Conservation (phyloP, 2,888 invertebrate species). For the Andrena haemorrhoa region DNA sequence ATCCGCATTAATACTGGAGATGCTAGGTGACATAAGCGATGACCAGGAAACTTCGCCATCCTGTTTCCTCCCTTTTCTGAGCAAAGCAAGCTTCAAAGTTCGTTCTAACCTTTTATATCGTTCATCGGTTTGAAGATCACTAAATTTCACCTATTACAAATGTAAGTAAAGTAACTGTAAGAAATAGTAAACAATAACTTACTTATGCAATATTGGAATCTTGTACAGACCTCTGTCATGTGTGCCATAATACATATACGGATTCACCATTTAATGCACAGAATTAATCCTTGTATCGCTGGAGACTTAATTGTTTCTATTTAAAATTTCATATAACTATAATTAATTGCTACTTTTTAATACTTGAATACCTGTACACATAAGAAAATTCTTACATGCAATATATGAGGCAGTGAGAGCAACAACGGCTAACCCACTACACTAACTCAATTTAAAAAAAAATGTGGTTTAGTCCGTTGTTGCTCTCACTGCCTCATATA, state of each 20-base stretch:
- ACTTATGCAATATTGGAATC: not conserved
- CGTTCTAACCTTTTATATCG: slow-evolving; percentile 74
- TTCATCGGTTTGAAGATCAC: slow-evolving; percentile 71
- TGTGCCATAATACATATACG: slow-evolving; percentile 16
- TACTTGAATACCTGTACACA: no score
- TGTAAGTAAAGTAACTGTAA: not conserved
- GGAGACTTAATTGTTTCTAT: no score
- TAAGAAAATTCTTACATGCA: no score
- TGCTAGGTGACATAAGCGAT: slow-evolving; percentile 62
- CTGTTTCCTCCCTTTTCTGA: slow-evolving; percentile 44
- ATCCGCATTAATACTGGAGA: slow-evolving; percentile 75
- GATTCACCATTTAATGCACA: no score
- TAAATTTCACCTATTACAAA: slow-evolving; percentile 71
- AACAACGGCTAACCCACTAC: no score
- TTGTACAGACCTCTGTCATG: slow-evolving; percentile 19
- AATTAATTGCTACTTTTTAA: no score
- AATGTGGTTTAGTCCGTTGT: no score
- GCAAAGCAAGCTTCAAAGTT: slow-evolving; percentile 66
- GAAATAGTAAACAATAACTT: not conserved
- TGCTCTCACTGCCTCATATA: no score
- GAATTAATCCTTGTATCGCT: no score
- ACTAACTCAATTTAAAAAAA: no score
- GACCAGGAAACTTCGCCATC: not conserved
- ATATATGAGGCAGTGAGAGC: no score
- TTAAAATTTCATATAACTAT: no score